phyloP scores from a whole-genome alignment of 2,888 invertebrate genomes.

The Aleiodes alternator region DNA sequence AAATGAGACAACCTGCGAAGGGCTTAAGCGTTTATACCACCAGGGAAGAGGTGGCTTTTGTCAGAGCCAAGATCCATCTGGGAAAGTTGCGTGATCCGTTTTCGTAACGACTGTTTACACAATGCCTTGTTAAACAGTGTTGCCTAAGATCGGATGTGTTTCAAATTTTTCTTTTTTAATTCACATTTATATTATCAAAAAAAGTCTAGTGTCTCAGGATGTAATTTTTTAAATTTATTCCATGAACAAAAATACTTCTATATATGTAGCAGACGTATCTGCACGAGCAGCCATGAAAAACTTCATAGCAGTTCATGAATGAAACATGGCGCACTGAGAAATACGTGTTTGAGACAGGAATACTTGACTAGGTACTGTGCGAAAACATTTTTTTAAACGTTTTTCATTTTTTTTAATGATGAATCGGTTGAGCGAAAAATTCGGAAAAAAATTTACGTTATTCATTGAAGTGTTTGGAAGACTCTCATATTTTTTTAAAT shows the following conservation, averaged over 20 bases:
- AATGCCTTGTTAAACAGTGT: not conserved
- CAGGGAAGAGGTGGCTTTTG: conserved; percentile 61
- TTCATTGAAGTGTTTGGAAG: too few species aligned
- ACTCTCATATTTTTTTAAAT: too few species aligned
- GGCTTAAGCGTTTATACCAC: conserved; percentile 67
- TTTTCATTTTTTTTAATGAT: not conserved
- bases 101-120: conserved; percentile 19
- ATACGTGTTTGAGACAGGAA: conserved; percentile 63
- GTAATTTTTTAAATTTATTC: too few species aligned
- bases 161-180: not conserved
- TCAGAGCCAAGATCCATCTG: conserved; percentile 65
- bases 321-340: conserved; percentile 64
- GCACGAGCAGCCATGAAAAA: conserved; percentile 57
- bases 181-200: too few species aligned
- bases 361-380: conserved; percentile 12
- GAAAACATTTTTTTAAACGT: conserved; percentile 2
- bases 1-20: conserved; percentile 71
- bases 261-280: conserved; percentile 36
- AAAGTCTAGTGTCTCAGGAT: too few species aligned
- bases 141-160: not conserved
- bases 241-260: not conserved
- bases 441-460: too few species aligned
- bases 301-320: conserved; percentile 72
- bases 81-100: conserved; percentile 18
- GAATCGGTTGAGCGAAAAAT: too few species aligned